A percentile compares a stretch with the other conserved stretches of the same genome.
These are phyloP conservation scores for Pseudochromis fuscus DNA, from an alignment of 2,797 vertebrate genomes.

Conservation along the genomic window DNA sequence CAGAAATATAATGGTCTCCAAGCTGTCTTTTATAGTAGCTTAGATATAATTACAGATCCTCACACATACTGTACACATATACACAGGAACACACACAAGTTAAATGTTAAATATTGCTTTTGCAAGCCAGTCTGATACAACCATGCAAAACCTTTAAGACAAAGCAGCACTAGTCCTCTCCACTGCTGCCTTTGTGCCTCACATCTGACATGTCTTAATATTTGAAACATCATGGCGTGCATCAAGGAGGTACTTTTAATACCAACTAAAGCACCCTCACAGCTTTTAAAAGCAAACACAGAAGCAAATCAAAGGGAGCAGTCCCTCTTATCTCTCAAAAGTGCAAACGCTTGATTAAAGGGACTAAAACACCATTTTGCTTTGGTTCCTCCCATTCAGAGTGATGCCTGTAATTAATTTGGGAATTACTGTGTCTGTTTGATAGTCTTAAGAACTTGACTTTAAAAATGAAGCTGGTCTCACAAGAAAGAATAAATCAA, in stretches of 20 bases:
- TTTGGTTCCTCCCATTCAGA: conserved; percentile 73
- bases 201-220: conserved; percentile 72
- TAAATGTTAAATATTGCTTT: conserved; percentile 51
- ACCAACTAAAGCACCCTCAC: conserved; percentile 63
- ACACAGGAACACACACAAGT: background rate
- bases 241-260: conserved; percentile 69
- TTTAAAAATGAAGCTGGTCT: conserved; percentile 66
- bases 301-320: conserved; percentile 76
- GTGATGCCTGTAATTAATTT: conserved; percentile 82
- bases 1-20: background rate
- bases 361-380: conserved; percentile 70
- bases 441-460: conserved; percentile 71
- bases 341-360: conserved; percentile 83
- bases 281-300: conserved; percentile 72
- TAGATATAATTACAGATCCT: conserved; percentile 1
- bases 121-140: conserved; percentile 42
- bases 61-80: conserved; percentile 13
- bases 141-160: conserved; percentile 57
- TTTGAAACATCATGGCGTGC: conserved; percentile 54
- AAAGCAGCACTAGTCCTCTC: conserved; percentile 51
- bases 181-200: conserved; percentile 59
- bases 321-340: conserved; percentile 79
- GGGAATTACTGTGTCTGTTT: conserved; percentile 74
- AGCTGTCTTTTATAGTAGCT: background rate
- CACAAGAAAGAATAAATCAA: conserved; percentile 76